These are phyloP conservation scores for Temnopleurus reevesii DNA, from an alignment of 53 echinoderm and acorn worm genomes.

Conservation along the genomic window DNA sequence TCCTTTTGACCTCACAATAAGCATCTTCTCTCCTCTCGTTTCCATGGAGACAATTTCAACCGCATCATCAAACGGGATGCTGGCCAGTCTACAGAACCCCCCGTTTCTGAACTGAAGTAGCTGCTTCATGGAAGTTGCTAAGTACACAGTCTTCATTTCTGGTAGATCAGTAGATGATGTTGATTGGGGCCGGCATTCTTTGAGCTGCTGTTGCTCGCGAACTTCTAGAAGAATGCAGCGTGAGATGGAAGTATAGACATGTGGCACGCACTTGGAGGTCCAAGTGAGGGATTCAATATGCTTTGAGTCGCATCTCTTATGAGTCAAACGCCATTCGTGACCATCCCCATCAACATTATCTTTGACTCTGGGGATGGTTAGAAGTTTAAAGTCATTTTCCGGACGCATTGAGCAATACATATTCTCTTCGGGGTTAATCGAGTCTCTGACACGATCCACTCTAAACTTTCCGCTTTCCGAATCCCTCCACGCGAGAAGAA, in stretches of 20 bases:
- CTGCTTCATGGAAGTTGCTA: conserved; percentile 49
- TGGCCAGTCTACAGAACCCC: neutral
- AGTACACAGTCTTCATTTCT: neutral
- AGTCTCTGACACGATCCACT: neutral
- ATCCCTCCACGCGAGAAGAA: neutral
- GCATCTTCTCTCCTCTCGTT: conserved; percentile 23
- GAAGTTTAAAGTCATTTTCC: neutral
- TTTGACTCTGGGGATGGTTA: neutral
- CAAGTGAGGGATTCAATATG: neutral
- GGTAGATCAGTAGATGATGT: neutral
- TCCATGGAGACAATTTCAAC: neutral
- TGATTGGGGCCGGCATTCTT: neutral
- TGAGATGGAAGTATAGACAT: conserved; percentile 27
- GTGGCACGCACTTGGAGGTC: neutral
- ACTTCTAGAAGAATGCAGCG: neutral
- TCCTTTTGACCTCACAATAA: conserved; percentile 1
- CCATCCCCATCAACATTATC: neutral
- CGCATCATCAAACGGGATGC: conserved; percentile 34
- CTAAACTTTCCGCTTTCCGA: neutral
- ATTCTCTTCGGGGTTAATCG: neutral
- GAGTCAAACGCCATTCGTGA: neutral
- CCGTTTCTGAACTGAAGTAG: conserved; percentile 31
- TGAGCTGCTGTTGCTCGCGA: neutral
- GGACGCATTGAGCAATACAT: neutral
- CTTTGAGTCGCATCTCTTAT: neutral